phyloP scores from a whole-genome alignment of 1,140 invertebrate species.

The Zaprionus camerounensis region DNA sequence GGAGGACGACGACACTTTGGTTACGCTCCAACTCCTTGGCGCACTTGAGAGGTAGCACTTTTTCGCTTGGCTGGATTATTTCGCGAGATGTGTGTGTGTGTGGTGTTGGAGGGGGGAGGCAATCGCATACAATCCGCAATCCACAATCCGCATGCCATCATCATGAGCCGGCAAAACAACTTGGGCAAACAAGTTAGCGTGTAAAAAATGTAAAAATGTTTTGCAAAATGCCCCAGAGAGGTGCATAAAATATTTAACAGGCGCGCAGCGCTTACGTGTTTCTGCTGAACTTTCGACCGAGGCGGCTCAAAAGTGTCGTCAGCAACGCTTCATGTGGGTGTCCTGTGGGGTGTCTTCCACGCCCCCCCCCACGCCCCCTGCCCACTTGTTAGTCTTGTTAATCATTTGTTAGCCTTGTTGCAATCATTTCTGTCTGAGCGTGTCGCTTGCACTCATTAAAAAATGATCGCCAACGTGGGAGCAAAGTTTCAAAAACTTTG shows the following conservation, averaged over 20 bases:
- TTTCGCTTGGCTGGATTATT: constrained; percentile 71
- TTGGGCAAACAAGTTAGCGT: constrained; percentile 51
- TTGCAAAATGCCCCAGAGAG: constrained; percentile 82
- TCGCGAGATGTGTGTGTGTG: constrained; percentile 23
- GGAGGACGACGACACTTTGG: constrained; percentile 69
- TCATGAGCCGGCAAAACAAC: constrained; percentile 51
- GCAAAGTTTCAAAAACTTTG: constrained; percentile 53
- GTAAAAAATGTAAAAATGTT: constrained; percentile 77
- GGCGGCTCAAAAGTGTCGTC: constrained; percentile 42
- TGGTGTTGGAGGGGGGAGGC: background rate
- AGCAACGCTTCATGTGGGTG: constrained; percentile 43
- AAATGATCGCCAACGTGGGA: constrained; percentile 42
- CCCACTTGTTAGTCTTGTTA: constrained; percentile 52
- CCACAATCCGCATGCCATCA: constrained; percentile 71
- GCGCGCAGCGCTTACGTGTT: background rate
- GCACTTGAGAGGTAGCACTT: constrained; percentile 60
- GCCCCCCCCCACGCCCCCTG: background rate
- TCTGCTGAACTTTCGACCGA: constrained; percentile 22
- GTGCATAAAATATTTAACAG: constrained; percentile 83
- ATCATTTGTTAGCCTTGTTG: constrained; percentile 67
- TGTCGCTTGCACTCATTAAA: constrained; percentile 39
- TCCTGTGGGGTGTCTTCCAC: background rate
- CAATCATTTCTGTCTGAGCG: constrained; percentile 63
- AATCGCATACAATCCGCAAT: constrained; percentile 37
- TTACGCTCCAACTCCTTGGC: constrained; percentile 73